Percentiles rank a stretch among this genome's conserved stretches.
These are phyloP conservation scores for Ips typographus DNA, from an alignment of 1,140 invertebrate genomes.

Conservation along the genomic window DNA sequence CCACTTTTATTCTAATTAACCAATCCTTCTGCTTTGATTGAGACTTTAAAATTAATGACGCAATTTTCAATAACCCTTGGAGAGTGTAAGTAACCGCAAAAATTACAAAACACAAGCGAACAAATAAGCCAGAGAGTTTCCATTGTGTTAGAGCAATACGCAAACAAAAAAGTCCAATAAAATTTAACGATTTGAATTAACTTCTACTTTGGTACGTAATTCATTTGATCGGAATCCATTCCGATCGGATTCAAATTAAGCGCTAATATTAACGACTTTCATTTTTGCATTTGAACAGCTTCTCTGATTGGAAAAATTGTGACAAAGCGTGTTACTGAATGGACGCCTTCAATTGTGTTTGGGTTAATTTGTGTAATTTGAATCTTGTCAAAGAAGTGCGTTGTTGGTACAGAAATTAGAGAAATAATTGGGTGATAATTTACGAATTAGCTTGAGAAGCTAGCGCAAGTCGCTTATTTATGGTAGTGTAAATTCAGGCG, in stretches of 20 bases:
- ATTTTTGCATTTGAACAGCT: background rate
- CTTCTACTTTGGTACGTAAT: background rate
- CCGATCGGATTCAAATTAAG: background rate
- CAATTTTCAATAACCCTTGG: no score
- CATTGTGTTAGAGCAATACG: conserved; percentile 5
- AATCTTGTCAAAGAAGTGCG: conserved; percentile 15
- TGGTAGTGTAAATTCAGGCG: conserved; percentile 26
- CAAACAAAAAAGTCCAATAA: background rate
- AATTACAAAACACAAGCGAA: conserved; percentile 11
- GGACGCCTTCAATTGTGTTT: background rate
- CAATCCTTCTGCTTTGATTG: conserved; percentile 28
- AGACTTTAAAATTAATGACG: conserved; percentile 11
- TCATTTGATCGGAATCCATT: background rate
- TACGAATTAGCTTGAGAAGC: conserved; percentile 31
- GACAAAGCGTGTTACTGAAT: background rate
- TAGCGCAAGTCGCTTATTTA: conserved; percentile 34
- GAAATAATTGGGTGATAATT: conserved; percentile 24
- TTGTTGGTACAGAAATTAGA: conserved; percentile 11
- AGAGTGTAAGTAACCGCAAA: background rate
- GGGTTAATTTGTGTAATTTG: conserved; percentile 14
- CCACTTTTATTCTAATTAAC: conserved; percentile 21
- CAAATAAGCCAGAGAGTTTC: conserved; percentile 7
- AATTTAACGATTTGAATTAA: conserved; percentile 11
- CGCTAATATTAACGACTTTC: background rate
- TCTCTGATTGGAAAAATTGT: background rate